Percentiles rank a stretch among this genome's conserved stretches.
Evolutionary conservation across 2,888 invertebrate species (phyloP).

Genomic region (Stegana nigrithorax): DNA sequence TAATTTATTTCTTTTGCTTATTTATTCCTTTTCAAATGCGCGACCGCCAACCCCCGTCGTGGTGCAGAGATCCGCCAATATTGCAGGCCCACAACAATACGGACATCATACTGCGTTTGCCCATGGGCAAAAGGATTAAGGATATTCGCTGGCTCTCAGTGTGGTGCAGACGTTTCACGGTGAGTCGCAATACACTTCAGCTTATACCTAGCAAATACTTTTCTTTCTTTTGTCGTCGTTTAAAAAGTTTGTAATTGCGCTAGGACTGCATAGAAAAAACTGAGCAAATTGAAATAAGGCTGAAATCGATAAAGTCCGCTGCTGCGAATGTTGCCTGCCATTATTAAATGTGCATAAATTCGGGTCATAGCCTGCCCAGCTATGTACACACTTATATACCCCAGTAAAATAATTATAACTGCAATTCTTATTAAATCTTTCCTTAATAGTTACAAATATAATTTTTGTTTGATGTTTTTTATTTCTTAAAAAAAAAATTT

Average conservation of each 20-base stretch:
- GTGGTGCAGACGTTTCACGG: conserved; percentile 91
- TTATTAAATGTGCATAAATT: too few relatives aligned
- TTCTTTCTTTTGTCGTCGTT: conserved; percentile 10
- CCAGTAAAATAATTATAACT: too few relatives aligned
- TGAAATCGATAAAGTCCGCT: neutral
- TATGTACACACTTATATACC: too few relatives aligned
- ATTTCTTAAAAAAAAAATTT: too few relatives aligned
- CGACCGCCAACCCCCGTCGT: conserved; percentile 60
- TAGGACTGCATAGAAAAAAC: neutral
- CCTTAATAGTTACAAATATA: too few relatives aligned
- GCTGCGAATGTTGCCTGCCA: too few relatives aligned
- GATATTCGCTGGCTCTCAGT: conserved; percentile 93
- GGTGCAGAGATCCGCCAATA: conserved; percentile 81
- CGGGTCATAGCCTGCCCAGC: too few relatives aligned
- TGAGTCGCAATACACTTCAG: conserved; percentile 71
- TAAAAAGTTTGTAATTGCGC: neutral
- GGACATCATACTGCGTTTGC: conserved; percentile 85
- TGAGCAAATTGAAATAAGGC: neutral
- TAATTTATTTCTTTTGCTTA: neutral
- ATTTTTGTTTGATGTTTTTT: too few relatives aligned
- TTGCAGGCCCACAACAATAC: conserved; percentile 80
- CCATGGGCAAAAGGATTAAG: conserved; percentile 83
- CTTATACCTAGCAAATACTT: conserved; percentile 11
- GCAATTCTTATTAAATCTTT: too few relatives aligned
- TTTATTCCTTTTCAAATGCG: conserved; percentile 20